Percentiles rank a stretch among this genome's conserved stretches.
phyloP scores from a whole-genome alignment of 2,113 vertebrate species.

The Thymallus thymallus region DNA sequence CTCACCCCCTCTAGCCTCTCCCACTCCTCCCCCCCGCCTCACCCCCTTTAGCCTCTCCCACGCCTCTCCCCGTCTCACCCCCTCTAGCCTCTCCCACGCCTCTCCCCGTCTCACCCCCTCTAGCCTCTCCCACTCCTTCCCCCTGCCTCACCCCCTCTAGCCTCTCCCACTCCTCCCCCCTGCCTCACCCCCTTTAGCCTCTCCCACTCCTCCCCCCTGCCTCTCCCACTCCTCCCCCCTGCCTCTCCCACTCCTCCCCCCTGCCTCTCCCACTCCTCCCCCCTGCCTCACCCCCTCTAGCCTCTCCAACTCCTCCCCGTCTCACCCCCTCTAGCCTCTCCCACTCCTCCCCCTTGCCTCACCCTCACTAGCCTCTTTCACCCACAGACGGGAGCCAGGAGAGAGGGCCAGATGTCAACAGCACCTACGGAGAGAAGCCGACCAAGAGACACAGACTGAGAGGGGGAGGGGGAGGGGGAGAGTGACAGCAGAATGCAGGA shows the following conservation, averaged over 20 bases:
- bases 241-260: too few species aligned
- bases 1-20: not conserved
- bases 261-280: too few species aligned
- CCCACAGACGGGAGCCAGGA: not conserved
- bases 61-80: conserved; percentile 14
- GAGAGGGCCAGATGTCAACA: conserved; percentile 47
- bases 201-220: conserved; percentile 48
- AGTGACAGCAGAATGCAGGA: not conserved
- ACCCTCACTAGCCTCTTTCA: conserved; percentile 27
- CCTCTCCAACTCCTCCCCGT: conserved; percentile 54
- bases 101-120: too few species aligned
- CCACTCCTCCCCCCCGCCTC: not conserved
- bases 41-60: not conserved
- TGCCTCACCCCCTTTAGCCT: conserved; percentile 23
- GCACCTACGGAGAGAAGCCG: not conserved
- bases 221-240: conserved; percentile 30
- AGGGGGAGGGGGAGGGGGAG: too few species aligned
- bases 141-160: conserved; percentile 11
- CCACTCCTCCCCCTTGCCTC: conserved; percentile 31
- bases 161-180: too few species aligned
- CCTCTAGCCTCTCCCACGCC: too few species aligned
- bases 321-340: conserved; percentile 18
- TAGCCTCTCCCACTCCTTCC: not conserved
- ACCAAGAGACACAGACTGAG: too few species aligned
- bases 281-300: conserved; percentile 26